These are phyloP conservation scores for Temnothorax rugatulus DNA, from an alignment of 2,888 invertebrate species.

Conservation along the genomic window DNA sequence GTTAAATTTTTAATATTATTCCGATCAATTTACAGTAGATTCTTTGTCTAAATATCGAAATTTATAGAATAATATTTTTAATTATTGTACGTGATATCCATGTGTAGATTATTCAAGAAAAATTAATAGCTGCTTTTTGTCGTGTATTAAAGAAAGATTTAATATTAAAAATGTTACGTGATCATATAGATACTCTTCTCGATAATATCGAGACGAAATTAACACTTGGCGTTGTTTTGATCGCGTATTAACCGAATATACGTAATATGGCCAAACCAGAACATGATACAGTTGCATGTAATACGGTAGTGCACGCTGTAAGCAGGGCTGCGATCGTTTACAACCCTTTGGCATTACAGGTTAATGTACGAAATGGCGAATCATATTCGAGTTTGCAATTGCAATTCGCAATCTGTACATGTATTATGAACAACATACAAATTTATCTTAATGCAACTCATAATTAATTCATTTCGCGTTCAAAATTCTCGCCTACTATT, in stretches of 20 bases:
- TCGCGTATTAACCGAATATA: slow-evolving; percentile 10
- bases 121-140: background rate
- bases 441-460: slow-evolving; percentile 9
- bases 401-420: background rate
- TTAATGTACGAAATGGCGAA: slow-evolving; percentile 24
- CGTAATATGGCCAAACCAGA: slow-evolving; percentile 3
- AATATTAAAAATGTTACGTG: background rate
- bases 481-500: slow-evolving; percentile 9
- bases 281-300: slow-evolving; percentile 35
- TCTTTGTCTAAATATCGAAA: background rate
- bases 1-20: background rate
- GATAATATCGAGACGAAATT: slow-evolving; percentile 32
- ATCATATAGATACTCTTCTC: background rate
- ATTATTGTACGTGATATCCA: background rate
- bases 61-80: background rate
- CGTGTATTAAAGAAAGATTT: background rate
- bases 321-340: slow-evolving; percentile 30
- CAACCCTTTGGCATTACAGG: slow-evolving; percentile 32
- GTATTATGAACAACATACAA: slow-evolving; percentile 11
- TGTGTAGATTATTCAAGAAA: background rate
- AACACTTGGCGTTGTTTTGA: slow-evolving; percentile 21
- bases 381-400: slow-evolving; percentile 28
- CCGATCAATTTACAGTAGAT: background rate
- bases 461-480: slow-evolving; percentile 24
- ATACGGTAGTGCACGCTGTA: slow-evolving; percentile 15